Conservation (phyloP, 2,888 invertebrate species). For the Anticlea derivata region DNA sequence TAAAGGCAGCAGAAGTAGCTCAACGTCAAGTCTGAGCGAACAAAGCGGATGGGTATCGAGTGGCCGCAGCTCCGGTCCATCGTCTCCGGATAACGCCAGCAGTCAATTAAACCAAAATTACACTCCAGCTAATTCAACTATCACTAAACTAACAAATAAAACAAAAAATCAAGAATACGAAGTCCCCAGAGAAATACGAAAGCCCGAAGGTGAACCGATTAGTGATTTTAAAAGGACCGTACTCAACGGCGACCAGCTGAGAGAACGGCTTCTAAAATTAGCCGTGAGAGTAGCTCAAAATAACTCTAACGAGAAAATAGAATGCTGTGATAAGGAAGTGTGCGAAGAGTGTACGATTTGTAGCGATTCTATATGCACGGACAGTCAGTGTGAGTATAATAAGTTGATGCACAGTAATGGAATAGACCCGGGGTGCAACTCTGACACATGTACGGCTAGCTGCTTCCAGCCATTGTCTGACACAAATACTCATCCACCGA, state of each 20-base stretch:
- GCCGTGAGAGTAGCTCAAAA: slow-evolving; percentile 78
- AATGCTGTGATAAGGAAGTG: slow-evolving; percentile 80
- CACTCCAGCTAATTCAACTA: slow-evolving; percentile 56
- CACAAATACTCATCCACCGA: slow-evolving; percentile 45
- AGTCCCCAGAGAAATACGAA: slow-evolving; percentile 47
- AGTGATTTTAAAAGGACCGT: slow-evolving; percentile 76
- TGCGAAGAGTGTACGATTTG: slow-evolving; percentile 80
- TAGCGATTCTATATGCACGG: slow-evolving; percentile 79
- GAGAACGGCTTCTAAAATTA: slow-evolving; percentile 86
- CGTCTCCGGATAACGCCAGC: slow-evolving; percentile 84
- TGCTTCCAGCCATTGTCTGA: slow-evolving; percentile 72
- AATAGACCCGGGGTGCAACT: slow-evolving; percentile 70
- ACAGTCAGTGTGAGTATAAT: slow-evolving; percentile 79
- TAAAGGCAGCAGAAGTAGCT: slow-evolving; percentile 75
- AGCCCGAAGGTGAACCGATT: slow-evolving; percentile 62
- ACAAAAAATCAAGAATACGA: slow-evolving; percentile 45
- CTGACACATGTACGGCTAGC: slow-evolving; percentile 72
- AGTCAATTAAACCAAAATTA: slow-evolving; percentile 80
- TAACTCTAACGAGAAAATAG: slow-evolving; percentile 75
- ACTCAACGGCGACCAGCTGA: slow-evolving; percentile 86
- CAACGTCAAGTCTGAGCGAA: slow-evolving; percentile 89
- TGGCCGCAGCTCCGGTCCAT: slow-evolving; percentile 86
- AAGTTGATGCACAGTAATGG: slow-evolving; percentile 76
- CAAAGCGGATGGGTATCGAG: slow-evolving; percentile 95
- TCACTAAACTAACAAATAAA: slow-evolving; percentile 54